Percentiles rank a stretch among this genome's conserved stretches.
These are phyloP conservation scores for Oceanodroma tethys DNA, from an alignment of 2,113 vertebrate species.

Conservation along the genomic window DNA sequence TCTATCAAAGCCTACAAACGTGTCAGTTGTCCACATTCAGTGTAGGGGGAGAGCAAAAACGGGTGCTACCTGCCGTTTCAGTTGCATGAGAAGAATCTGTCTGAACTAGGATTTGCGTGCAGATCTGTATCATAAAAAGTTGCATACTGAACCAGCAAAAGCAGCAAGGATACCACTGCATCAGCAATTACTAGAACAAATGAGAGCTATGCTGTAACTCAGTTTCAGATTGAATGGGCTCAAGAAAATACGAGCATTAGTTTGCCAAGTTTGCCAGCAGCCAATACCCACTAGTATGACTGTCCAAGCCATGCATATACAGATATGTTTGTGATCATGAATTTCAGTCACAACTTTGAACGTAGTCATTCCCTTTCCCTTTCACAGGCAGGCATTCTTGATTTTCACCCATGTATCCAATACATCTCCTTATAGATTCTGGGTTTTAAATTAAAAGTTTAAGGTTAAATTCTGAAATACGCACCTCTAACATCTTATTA, in stretches of 20 bases:
- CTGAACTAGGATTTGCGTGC: not conserved
- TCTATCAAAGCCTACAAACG: not conserved
- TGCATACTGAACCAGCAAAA: not conserved
- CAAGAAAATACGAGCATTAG: not conserved
- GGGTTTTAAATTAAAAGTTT: not conserved
- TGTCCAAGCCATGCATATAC: not conserved
- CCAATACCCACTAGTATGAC: not conserved
- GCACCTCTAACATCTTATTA: not conserved
- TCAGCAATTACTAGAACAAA: slow-evolving; percentile 18
- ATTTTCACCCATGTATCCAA: not conserved
- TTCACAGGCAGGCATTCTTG: not conserved
- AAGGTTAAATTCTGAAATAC: not conserved
- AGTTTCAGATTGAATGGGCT: not conserved
- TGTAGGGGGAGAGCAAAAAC: fast-evolving
- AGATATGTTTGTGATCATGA: not conserved
- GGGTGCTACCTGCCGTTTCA: fast-evolving
- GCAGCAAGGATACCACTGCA: not conserved
- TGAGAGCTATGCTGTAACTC: not conserved
- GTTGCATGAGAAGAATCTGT: not conserved
- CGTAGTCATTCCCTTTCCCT: not conserved
- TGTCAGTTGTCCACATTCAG: not conserved
- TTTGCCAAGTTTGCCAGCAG: not conserved
- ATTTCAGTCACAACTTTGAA: not conserved
- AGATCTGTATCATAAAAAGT: not conserved
- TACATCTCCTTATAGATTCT: not conserved